Percentiles rank a stretch among this genome's conserved stretches.
These are phyloP conservation scores for Sebastes kiyomatsui DNA, from an alignment of 2,797 vertebrate species.

Conservation along the genomic window DNA sequence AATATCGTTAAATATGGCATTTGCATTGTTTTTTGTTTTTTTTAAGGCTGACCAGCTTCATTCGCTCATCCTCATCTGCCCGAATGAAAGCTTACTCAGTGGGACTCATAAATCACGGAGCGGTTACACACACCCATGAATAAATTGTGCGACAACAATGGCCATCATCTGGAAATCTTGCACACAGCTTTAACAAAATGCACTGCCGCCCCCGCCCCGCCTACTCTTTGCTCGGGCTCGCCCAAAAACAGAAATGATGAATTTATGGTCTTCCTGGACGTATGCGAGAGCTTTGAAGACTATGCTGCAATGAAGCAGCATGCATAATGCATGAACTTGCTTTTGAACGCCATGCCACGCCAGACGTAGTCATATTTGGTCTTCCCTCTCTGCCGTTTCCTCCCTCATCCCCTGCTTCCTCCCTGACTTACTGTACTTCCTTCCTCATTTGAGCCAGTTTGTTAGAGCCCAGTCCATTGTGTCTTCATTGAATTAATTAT, in stretches of 20 bases:
- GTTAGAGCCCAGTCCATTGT: conserved; percentile 14
- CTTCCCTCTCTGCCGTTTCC: conserved; percentile 10
- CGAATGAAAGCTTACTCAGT: conserved; percentile 15
- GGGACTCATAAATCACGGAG: conserved; percentile 44
- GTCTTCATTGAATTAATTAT: conserved; percentile 47
- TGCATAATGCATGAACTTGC: conserved; percentile 73
- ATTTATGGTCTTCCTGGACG: conserved; percentile 56
- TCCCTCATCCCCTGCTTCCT: background rate
- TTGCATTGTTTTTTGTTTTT: background rate
- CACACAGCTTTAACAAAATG: conserved; percentile 43
- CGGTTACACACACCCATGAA: conserved; percentile 33
- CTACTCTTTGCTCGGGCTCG: conserved; percentile 31
- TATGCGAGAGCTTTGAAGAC: conserved; percentile 66
- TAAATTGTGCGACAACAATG: conserved; percentile 39
- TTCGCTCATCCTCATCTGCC: background rate
- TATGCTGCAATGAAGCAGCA: conserved; percentile 57
- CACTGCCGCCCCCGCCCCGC: conserved; percentile 7
- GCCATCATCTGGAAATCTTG: conserved; percentile 43
- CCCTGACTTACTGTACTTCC: conserved; percentile 8
- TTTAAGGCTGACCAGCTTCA: background rate
- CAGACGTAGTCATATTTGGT: conserved; percentile 59
- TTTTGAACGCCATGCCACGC: conserved; percentile 42
- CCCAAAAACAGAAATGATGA: conserved; percentile 54
- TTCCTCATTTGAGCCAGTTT: conserved; percentile 2
- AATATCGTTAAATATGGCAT: conserved; percentile 4